Evolutionary conservation across 2,888 invertebrate species (phyloP).

Genomic region (Apantesis nais): DNA sequence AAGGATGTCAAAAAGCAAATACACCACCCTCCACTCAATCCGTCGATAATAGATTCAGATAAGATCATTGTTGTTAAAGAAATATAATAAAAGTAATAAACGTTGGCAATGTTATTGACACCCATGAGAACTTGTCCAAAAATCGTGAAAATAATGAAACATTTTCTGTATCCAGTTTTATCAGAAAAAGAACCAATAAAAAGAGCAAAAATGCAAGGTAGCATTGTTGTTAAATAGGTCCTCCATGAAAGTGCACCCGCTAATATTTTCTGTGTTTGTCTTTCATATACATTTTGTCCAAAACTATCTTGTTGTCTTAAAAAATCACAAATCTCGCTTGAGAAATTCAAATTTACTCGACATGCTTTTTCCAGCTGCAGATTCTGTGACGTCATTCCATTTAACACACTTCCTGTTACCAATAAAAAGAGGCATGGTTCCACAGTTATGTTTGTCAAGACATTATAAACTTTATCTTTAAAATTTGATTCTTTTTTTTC

Average conservation of each 20-base stretch:
- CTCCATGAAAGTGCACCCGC: conserved; percentile 92
- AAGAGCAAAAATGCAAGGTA: conserved; percentile 91
- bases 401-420: conserved; percentile 68
- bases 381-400: conserved; percentile 91
- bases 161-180: conserved; percentile 87
- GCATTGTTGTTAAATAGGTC: conserved; percentile 90
- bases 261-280: conserved; percentile 87
- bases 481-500: conserved; percentile 45
- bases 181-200: conserved; percentile 92
- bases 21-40: conserved; percentile 92
- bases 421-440: conserved; percentile 71
- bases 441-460: conserved; percentile 63
- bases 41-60: conserved; percentile 91
- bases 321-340: conserved; percentile 89
- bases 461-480: conserved; percentile 46
- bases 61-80: conserved; percentile 91
- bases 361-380: conserved; percentile 93
- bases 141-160: conserved; percentile 90
- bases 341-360: conserved; percentile 90
- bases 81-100: conserved; percentile 89
- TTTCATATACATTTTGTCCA: conserved; percentile 79
- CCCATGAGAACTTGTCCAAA: conserved; percentile 89
- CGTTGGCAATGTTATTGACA: conserved; percentile 90
- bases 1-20: conserved; percentile 92
- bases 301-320: conserved; percentile 88